A percentile compares a stretch with the other conserved stretches of the same genome.
These are phyloP conservation scores for Phanerotoma sp. DNA, from an alignment of 2,888 invertebrate genomes.

Conservation along the genomic window DNA sequence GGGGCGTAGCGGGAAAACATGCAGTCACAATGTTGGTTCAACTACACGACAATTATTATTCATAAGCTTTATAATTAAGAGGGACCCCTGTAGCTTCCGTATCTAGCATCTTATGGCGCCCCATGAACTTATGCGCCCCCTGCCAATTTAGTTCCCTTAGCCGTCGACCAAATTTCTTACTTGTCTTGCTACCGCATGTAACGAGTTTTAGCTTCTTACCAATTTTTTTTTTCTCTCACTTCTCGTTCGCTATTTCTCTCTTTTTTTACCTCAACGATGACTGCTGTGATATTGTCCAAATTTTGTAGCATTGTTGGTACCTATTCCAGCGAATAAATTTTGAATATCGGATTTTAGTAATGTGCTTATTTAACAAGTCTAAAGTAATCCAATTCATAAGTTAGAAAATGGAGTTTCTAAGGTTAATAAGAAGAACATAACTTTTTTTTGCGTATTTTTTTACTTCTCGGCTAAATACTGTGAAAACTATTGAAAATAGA, in stretches of 20 bases:
- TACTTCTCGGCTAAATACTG: too few species aligned
- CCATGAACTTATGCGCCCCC: slow-evolving; percentile 26
- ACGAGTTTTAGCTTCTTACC: slow-evolving; percentile 30
- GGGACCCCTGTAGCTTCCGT: slow-evolving; percentile 35
- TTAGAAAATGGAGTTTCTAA: background rate
- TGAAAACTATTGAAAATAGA: too few species aligned
- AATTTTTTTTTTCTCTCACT: slow-evolving; percentile 24
- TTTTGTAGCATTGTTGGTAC: slow-evolving; percentile 3
- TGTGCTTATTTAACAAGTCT: slow-evolving; percentile 46
- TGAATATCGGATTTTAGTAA: too few species aligned
- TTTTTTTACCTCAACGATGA: background rate
- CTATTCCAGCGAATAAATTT: background rate
- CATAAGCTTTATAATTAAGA: slow-evolving; percentile 57
- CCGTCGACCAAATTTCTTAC: slow-evolving; percentile 10
- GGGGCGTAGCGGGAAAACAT: slow-evolving; percentile 56
- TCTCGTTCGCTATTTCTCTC: background rate
- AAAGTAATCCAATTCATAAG: slow-evolving; percentile 19
- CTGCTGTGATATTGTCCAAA: slow-evolving; percentile 1
- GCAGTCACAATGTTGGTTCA: slow-evolving; percentile 56
- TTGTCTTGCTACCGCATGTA: slow-evolving; percentile 23
- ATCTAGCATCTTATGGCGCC: slow-evolving; percentile 43
- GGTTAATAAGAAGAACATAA: too few species aligned
- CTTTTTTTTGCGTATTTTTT: too few species aligned
- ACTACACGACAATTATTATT: slow-evolving; percentile 58
- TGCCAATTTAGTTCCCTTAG: slow-evolving; percentile 10